A percentile compares a stretch with the other conserved stretches of the same genome.
Conservation (phyloP, 2,888 invertebrate species). For the Diogma glabrata region DNA sequence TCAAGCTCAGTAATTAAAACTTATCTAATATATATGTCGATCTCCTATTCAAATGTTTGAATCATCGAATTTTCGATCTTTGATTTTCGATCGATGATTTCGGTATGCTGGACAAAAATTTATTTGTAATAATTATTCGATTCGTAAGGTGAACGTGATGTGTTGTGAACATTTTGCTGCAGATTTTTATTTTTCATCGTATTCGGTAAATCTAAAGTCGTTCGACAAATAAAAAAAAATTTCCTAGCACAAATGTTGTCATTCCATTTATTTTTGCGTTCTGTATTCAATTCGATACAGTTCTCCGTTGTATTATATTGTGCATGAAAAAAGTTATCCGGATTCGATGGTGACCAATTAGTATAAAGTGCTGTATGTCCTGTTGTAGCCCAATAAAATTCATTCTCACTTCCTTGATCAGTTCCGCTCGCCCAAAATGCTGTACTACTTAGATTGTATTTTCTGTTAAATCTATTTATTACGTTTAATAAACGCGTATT, state of each 20-base stretch:
- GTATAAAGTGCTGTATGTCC: not conserved
- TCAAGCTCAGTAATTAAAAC: too few species aligned
- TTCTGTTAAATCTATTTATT: not conserved
- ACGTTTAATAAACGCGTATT: not conserved
- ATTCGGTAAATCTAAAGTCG: not conserved
- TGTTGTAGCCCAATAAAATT: not conserved
- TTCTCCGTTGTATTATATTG: not conserved
- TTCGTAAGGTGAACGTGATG: too few species aligned
- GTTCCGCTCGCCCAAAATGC: not conserved
- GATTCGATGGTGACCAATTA: not conserved
- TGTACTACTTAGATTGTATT: not conserved
- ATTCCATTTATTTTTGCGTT: not conserved
- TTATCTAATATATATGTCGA: too few species aligned
- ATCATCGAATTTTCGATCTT: too few species aligned
- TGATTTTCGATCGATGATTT: too few species aligned
- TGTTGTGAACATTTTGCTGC: too few species aligned
- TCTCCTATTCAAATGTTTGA: too few species aligned
- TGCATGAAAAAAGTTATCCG: too few species aligned
- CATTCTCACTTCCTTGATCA: not conserved
- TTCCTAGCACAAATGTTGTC: not conserved
- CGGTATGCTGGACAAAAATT: too few species aligned
- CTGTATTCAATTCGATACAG: not conserved
- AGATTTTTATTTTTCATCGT: too few species aligned
- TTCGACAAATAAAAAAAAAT: not conserved
- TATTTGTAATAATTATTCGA: too few species aligned